Evolutionary conservation across 2,888 invertebrate genomes (phyloP).

Genomic region (Heliconius erato): DNA sequence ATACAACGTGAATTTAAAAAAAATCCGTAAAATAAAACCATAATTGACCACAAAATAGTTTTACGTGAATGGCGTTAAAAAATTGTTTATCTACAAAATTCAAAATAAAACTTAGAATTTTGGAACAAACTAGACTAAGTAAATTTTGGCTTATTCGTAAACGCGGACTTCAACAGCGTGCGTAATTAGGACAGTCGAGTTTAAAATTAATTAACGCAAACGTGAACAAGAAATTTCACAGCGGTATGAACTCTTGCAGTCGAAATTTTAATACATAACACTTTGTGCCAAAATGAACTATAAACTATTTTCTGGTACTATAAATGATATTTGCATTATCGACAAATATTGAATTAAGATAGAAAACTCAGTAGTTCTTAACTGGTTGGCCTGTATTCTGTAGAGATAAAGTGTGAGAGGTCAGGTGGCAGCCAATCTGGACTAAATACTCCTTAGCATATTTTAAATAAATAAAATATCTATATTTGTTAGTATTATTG

Average conservation of each 20-base stretch:
- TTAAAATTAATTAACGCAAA: slow-evolving; percentile 20
- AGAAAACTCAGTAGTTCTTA: too few species aligned
- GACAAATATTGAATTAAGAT: too few species aligned
- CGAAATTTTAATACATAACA: slow-evolving; percentile 7
- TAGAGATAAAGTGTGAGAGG: too few species aligned
- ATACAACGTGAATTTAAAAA: too few species aligned
- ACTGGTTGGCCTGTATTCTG: too few species aligned
- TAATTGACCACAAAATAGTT: neutral
- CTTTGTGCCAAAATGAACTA: neutral
- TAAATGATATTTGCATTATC: neutral
- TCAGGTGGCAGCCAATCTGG: too few species aligned
- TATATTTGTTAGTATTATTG: too few species aligned
- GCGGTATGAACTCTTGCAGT: slow-evolving; percentile 1
- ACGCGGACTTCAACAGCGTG: slow-evolving; percentile 70
- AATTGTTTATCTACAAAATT: neutral
- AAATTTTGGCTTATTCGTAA: slow-evolving; percentile 77
- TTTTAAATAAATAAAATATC: too few species aligned
- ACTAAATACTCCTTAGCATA: too few species aligned
- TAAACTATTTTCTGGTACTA: neutral
- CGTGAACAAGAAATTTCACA: slow-evolving; percentile 19
- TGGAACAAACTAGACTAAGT: slow-evolving; percentile 72
- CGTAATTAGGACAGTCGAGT: slow-evolving; percentile 56
- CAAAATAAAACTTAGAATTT: slow-evolving; percentile 58
- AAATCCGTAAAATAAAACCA: too few species aligned
- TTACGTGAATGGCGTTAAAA: neutral